Base-by-base conservation (phyloP, 2,113 vertebrate genomes). In the Seriola quinqueradiata region DNA sequence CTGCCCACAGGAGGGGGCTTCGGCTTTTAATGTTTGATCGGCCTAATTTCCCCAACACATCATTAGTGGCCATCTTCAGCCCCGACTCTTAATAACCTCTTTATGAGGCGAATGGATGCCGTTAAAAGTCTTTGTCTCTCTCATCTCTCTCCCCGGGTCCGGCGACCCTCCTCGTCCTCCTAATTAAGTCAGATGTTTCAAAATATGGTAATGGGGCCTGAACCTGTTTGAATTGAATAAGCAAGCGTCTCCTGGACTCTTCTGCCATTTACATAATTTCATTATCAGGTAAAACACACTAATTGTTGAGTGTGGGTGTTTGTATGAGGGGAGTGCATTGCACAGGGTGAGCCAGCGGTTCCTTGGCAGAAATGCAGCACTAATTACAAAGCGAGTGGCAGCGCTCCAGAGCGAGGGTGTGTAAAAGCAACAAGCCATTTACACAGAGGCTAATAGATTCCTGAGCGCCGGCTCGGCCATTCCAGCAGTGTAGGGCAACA, bases 131-230 rank as follows among this genome's bases (percentile, higher is more conserved):
- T 93, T 94, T 93, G 89, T 90, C 94, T 93, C 91, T 91, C 86
- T 75, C 78, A 57, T 78, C 84, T 70, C 84, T 88, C 92, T 94
- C 89, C 87, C 91, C 69, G 57, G 88, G 91, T 92, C 92, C 81
- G 0, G 55, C 70, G 87, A 89, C 89, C 90, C 87, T 90, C 85
- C 84, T 90, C 85, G 59, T 92, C 84, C 70, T 87, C 95, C 96
- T 99, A 98, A 99, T 99, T 98, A 99, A 98, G 97, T 99, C 97
- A 97, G 97, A 99, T 98, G 97, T 98, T 99, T 97, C 96, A 97
- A 98, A 98, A 98, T 97, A 98, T 97, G 97, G 95, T 98, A 99
- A 98, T 98, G 97, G 90, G 69, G 52, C 74, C 96, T 92, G 96
- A 85, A 97, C 96, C 97, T 96, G 96, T 97, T 97, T 97, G 97